Conservation (phyloP, 1,140 invertebrate genomes). For the Musca domestica region DNA sequence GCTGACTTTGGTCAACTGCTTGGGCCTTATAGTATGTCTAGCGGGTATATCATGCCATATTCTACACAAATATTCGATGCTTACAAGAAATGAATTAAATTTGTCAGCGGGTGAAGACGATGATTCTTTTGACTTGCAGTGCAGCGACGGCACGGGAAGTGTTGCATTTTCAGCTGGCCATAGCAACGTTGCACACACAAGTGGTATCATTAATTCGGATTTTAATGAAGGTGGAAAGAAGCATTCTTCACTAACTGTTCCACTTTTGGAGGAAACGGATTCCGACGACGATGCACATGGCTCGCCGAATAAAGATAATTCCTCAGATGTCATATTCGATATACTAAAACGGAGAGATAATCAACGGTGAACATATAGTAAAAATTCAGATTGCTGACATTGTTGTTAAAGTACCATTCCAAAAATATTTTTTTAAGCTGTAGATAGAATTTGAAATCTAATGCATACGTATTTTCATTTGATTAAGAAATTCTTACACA, state of each 20-base stretch:
- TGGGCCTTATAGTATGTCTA: conserved; percentile 85
- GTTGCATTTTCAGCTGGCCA: neutral
- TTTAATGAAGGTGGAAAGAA: conserved; percentile 19
- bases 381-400: neutral
- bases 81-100: conserved; percentile 32
- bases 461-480: no score
- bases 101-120: conserved; percentile 25
- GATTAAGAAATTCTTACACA: no score
- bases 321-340: conserved; percentile 54
- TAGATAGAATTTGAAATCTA: neutral
- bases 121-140: conserved; percentile 39
- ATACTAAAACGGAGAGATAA: conserved; percentile 51
- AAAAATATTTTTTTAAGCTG: no score
- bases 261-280: conserved; percentile 46
- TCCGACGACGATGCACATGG: conserved; percentile 40
- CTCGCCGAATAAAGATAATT: conserved; percentile 36
- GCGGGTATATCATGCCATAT: conserved; percentile 87
- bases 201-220: neutral
- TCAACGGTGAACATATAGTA: conserved; percentile 36
- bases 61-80: conserved; percentile 66
- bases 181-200: neutral
- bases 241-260: conserved; percentile 31
- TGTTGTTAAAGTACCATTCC: no score
- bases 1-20: conserved; percentile 77
- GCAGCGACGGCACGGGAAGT: conserved; percentile 31